Evolutionary conservation across 2,888 invertebrate species (phyloP), one percentile per base, ranked within the genome.

Genomic region (Pseudococcus longispinus): DNA sequence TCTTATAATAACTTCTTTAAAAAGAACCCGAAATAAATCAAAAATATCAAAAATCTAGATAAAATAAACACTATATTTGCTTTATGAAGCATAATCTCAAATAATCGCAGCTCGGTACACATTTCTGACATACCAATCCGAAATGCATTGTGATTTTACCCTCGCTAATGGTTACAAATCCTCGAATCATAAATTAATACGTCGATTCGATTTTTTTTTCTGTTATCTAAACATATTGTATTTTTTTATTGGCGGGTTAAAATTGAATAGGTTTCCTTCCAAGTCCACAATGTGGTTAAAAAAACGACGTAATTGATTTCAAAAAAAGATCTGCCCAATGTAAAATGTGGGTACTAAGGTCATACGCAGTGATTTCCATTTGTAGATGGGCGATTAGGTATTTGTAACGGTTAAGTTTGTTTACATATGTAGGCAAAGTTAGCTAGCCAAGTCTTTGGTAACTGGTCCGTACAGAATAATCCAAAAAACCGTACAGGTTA

Each of bases 401-500:
- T 55, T 55, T 55, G 11, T 60, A 60, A 60, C 60, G 60, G 60
- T 60, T 23, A 60, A 6, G 60, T 60, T 60, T 60, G 60, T 60
- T 60, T 60, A 60, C 60, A 60, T 60, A 11, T 23, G 60, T 60
- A 60, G 1, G n/a, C 8, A 8, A 4, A 4, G 60, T 60, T 13
- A 4, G 5, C 37, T 5, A 15, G 46, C 13, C 46, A 13, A 20
- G n/a, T n/a, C n/a, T 23, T 23, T 2, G 37, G 8, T 60, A 60
- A 60, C 60, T 60, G 20, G 23, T 60, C 23, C 11, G 9, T 60
- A 23, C 29, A 29, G 8, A 70, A 29, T 65, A 26, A 65, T 70
- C 29, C 29, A 32, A 42, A 42, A 80, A 42, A 80, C 77, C 77
- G 77, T 42, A 80, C 77, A 80, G 77, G 77, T 80, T 70, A 70